Base-by-base conservation (phyloP, 2,888 invertebrate genomes). In the Phrixothrix hirtus region DNA sequence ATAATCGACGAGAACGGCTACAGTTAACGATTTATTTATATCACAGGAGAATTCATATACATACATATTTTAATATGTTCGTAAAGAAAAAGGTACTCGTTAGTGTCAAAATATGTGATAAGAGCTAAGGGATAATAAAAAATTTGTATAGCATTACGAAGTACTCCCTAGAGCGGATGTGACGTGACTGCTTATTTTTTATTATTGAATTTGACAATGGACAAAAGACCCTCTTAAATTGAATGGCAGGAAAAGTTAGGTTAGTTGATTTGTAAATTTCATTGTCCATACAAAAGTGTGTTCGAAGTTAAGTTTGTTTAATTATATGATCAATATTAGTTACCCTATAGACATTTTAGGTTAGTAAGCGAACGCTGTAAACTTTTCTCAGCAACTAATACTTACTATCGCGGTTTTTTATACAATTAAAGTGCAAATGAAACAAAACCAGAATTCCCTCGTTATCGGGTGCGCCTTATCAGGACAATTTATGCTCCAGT, bases 401-500 rank as follows among this genome's bases (percentile, higher is more conserved):
- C 44, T 17, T 16, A 13, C 35, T 36, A 31, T 15, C 42, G 32
- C 30, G 41, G 21, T 51, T 55, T 55, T 55, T 55, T 51, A 42
- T 38, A 46, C 50, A 50, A 55, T 55, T 55, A 55, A 55, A 51
- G 49, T 55, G 55, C 50, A 55, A 55, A 55, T 55, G 55, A 55
- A 55, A 50, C 41, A 45, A 55, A 55, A 49, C 49, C 49, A 41
- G 55, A 45, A 50, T 51, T 48, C 50, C 27, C 53, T 38, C 46
- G 45, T 55, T 59, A 59, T 55, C 57, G 29, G 17, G 35, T 42
- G 61, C 62, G 68, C 62, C 64, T 68, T 72, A 72, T 72, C 72
- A 57, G 58, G 57, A 62, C 67, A 69, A 72, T 72, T 72, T 72
- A 69, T 70, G 63, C 70, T 64, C 63, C 68, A 68, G 71, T 72